phyloP scores from a whole-genome alignment of 2,888 invertebrate genomes.

The Tridacna gigas region DNA sequence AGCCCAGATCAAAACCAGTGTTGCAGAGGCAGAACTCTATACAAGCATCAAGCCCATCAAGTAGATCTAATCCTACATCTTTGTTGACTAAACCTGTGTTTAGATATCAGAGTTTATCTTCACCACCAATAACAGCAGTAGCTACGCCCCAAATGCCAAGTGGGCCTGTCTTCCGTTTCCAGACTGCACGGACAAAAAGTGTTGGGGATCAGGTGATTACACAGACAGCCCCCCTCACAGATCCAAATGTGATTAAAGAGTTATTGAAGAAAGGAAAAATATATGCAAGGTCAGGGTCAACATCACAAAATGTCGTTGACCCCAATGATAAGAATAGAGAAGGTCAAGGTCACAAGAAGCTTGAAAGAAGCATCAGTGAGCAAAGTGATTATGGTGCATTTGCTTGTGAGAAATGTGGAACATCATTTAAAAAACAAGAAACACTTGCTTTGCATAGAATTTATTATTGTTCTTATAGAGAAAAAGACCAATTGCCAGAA shows the following conservation, averaged over 20 bases:
- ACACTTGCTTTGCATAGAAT: constrained; percentile 92
- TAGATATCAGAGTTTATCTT: constrained; percentile 31
- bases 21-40: constrained; percentile 50
- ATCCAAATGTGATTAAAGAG: constrained; percentile 89
- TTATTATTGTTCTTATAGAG: constrained; percentile 88
- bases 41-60: constrained; percentile 27
- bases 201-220: constrained; percentile 33
- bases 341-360: not conserved
- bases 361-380: not conserved
- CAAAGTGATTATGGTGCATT: constrained; percentile 39
- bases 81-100: constrained; percentile 39
- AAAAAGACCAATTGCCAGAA: constrained; percentile 6
- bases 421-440: constrained; percentile 92
- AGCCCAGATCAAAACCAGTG: constrained; percentile 18
- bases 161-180: constrained; percentile 43
- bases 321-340: too few relatives aligned
- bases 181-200: constrained; percentile 37
- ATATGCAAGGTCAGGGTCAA: not conserved
- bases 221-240: constrained; percentile 86
- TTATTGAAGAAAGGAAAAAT: constrained; percentile 88
- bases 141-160: constrained; percentile 16
- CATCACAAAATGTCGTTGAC: not conserved
- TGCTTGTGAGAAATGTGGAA: constrained; percentile 90
- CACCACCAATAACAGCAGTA: not conserved
- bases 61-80: not conserved